phyloP scores from a whole-genome alignment of 2,113 vertebrate genomes.

The Eretmochelys imbricata region DNA sequence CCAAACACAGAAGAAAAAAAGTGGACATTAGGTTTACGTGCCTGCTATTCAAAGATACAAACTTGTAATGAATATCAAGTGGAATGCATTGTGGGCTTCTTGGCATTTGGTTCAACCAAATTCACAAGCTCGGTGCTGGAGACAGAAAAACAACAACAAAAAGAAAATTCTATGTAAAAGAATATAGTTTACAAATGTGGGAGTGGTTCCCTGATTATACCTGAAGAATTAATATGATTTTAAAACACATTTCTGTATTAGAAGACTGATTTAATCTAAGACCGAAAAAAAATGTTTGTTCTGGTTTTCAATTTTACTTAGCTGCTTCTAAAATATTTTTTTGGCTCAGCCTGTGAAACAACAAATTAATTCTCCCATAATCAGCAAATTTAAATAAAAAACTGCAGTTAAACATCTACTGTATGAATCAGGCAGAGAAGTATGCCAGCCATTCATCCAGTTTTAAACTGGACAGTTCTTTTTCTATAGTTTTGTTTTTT shows the following conservation, averaged over 20 bases:
- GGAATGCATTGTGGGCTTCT: rapidly evolving
- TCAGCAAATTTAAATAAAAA: conserved; percentile 46
- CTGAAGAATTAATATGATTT: background rate
- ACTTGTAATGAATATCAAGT: rapidly evolving
- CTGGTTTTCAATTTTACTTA: conserved; percentile 37
- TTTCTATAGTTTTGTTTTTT: no score
- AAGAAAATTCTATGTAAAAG: rapidly evolving
- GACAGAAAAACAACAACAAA: background rate
- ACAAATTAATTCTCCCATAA: conserved; percentile 8
- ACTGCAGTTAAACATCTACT: background rate
- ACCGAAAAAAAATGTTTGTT: background rate
- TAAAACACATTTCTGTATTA: background rate
- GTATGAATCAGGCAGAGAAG: background rate
- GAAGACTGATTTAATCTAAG: background rate
- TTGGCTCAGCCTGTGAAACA: conserved; percentile 37
- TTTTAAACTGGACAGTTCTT: no score
- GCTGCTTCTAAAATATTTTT: conserved; percentile 32
- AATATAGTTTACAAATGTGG: background rate
- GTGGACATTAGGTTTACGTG: rapidly evolving
- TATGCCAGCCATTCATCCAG: no score
- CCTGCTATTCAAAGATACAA: background rate
- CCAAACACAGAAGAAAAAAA: background rate
- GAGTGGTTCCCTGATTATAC: rapidly evolving
- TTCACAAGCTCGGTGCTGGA: rapidly evolving
- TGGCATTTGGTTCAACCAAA: rapidly evolving